A percentile compares a stretch with the other conserved stretches of the same genome.
phyloP scores from a whole-genome alignment of 1,140 invertebrate genomes.

The Druon quercuslanigerum region DNA sequence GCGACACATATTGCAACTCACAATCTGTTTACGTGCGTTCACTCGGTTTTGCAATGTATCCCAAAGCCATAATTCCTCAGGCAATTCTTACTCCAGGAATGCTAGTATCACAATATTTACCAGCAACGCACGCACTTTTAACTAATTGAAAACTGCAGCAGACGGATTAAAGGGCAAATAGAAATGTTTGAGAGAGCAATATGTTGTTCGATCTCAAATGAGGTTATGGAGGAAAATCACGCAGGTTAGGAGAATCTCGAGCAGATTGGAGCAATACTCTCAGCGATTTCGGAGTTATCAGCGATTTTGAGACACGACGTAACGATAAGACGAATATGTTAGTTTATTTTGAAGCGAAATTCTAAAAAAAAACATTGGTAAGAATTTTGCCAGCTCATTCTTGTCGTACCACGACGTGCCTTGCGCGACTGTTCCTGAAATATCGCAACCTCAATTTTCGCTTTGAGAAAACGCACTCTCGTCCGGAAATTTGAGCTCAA shows the following conservation, averaged over 20 bases:
- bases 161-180: slow-evolving; percentile 16
- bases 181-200: slow-evolving; percentile 51
- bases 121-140: not conserved
- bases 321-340: slow-evolving; percentile 35
- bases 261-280: slow-evolving; percentile 32
- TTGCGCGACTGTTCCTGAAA: slow-evolving; percentile 50
- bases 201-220: slow-evolving; percentile 59
- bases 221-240: slow-evolving; percentile 54
- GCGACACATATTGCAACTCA: not conserved
- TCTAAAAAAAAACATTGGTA: slow-evolving; percentile 47
- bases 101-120: slow-evolving; percentile 18
- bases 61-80: not conserved
- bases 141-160: slow-evolving; percentile 31
- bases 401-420: slow-evolving; percentile 57
- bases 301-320: not conserved
- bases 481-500: slow-evolving; percentile 48
- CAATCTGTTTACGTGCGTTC: slow-evolving; percentile 22
- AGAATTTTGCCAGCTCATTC: slow-evolving; percentile 68
- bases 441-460: slow-evolving; percentile 39
- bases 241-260: slow-evolving; percentile 49
- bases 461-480: slow-evolving; percentile 40
- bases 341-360: not conserved
- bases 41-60: slow-evolving; percentile 5
- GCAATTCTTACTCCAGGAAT: slow-evolving; percentile 11
- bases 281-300: slow-evolving; percentile 17